Evolutionary conservation across 2,113 vertebrate species (phyloP).

Genomic region (Lophotis ruficrista): DNA sequence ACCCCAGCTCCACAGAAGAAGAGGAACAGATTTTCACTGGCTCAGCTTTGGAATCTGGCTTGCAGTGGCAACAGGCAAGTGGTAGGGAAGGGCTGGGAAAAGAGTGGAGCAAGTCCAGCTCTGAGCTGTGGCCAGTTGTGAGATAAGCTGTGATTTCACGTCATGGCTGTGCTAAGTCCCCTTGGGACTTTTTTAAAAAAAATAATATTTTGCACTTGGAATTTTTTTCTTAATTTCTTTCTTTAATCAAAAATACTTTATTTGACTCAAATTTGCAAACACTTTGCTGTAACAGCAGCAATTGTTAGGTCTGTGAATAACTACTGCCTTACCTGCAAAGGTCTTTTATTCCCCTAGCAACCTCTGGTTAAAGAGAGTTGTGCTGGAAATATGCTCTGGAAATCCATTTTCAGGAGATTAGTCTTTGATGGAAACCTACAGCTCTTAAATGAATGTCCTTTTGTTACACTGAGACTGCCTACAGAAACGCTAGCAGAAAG

Average conservation of each 20-base stretch:
- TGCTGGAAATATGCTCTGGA: not conserved
- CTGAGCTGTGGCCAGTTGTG: not conserved
- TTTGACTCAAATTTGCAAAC: not conserved
- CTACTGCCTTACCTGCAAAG: not conserved
- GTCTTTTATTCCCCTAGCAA: not conserved
- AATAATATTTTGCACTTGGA: not conserved
- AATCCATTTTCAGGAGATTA: constrained; percentile 9
- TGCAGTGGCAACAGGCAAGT: not conserved
- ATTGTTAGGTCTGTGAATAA: not conserved
- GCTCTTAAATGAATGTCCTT: not conserved
- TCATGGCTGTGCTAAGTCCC: not conserved
- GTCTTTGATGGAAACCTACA: not conserved
- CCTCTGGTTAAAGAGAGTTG: not conserved
- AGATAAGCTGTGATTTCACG: not conserved
- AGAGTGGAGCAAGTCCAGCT: not conserved
- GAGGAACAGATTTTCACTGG: not conserved
- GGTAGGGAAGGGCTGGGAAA: not conserved
- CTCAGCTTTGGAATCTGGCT: not conserved
- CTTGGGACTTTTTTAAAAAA: not conserved
- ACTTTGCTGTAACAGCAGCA: not conserved
- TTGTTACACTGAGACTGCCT: constrained; percentile 1
- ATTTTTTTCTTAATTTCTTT: not conserved
- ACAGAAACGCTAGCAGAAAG: not conserved
- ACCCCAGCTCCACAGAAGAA: not conserved
- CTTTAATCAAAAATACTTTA: not conserved